Evolutionary conservation across 2,113 vertebrate genomes (phyloP).

Genomic region (Silurus glanis): DNA sequence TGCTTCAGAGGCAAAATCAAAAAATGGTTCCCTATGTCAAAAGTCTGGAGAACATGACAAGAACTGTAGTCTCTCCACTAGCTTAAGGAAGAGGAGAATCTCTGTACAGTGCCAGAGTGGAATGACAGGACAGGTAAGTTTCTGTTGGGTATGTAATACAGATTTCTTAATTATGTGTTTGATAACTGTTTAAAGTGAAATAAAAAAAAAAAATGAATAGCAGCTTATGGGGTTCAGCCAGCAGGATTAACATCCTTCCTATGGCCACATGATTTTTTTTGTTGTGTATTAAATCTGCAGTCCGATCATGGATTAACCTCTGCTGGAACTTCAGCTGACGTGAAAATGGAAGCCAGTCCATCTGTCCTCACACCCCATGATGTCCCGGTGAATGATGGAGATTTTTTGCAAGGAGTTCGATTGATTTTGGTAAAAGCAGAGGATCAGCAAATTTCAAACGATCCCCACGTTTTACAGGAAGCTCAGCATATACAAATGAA

Average conservation of each 20-base stretch:
- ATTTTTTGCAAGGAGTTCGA: conserved; percentile 52
- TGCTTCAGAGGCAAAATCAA: conserved; percentile 54
- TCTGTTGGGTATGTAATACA: neutral
- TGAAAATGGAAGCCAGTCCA: conserved; percentile 46
- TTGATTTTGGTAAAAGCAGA: conserved; percentile 73
- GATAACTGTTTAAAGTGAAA: neutral
- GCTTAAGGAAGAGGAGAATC: conserved; percentile 51
- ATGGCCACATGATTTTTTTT: too few species aligned
- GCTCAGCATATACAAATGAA: conserved; percentile 45
- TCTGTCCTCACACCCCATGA: conserved; percentile 15
- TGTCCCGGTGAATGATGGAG: conserved; percentile 19
- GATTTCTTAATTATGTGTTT: neutral
- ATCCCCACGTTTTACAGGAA: conserved; percentile 44
- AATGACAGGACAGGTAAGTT: conserved; percentile 52
- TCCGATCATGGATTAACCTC: conserved; percentile 27
- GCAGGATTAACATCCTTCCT: neutral
- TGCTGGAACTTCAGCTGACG: neutral
- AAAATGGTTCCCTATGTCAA: conserved; percentile 37
- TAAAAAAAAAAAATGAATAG: neutral
- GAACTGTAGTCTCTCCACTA: conserved; percentile 59
- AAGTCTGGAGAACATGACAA: conserved; percentile 45
- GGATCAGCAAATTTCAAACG: conserved; percentile 55
- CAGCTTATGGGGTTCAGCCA: neutral
- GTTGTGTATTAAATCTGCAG: neutral
- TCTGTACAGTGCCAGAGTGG: conserved; percentile 10